Evolutionary conservation across 2,113 vertebrate genomes (phyloP).

Genomic region (Meles meles): DNA sequence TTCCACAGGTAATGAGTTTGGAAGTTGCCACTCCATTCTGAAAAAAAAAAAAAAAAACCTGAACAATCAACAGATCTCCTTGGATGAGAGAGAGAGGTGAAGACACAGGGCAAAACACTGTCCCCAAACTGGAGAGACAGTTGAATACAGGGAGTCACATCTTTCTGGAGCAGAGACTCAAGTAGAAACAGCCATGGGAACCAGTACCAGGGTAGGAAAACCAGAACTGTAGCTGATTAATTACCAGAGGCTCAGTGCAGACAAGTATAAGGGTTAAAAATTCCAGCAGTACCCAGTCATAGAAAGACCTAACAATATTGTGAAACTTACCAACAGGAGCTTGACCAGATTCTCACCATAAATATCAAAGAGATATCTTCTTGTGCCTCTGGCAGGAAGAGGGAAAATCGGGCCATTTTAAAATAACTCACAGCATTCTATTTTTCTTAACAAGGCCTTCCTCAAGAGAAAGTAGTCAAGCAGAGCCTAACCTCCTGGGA

Average conservation of each 20-base stretch:
- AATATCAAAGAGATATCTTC: neutral
- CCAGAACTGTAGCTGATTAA: neutral
- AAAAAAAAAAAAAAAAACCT: neutral
- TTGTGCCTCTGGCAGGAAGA: neutral
- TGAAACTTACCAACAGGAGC: neutral
- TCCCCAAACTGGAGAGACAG: neutral
- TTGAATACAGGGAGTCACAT: neutral
- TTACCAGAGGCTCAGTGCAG: neutral
- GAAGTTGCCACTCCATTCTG: neutral
- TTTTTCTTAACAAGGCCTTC: neutral
- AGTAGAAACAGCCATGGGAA: neutral
- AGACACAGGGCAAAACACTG: neutral
- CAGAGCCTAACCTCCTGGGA: neutral
- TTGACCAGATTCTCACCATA: neutral
- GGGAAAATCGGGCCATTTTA: neutral
- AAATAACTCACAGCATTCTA: neutral
- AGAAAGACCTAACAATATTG: neutral
- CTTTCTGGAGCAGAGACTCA: neutral
- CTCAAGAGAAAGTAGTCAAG: neutral
- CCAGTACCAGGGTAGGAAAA: neutral
- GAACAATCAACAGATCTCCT: neutral
- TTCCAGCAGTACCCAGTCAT: neutral
- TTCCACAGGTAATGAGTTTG: neutral
- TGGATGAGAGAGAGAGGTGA: neutral
- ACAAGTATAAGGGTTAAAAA: neutral